A percentile compares a stretch with the other conserved stretches of the same genome.
These are phyloP conservation scores for Polydrusus tereticollis DNA, from an alignment of 2,888 invertebrate genomes.

Conservation along the genomic window DNA sequence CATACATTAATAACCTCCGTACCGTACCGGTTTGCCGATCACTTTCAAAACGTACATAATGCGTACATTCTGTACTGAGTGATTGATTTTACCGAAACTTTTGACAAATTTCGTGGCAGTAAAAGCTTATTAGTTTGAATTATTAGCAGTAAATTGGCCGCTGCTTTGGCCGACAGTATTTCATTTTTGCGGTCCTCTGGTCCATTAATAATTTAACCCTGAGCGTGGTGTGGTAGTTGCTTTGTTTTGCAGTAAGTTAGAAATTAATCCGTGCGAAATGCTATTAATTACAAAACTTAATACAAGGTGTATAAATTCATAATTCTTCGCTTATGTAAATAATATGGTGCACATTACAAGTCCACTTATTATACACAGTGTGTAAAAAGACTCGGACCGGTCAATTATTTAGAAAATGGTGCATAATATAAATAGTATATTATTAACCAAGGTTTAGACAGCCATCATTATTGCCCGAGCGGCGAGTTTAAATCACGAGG, in stretches of 20 bases:
- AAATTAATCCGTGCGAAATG: neutral
- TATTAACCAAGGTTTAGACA: too few species aligned
- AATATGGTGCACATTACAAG: too few species aligned
- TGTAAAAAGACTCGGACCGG: too few species aligned
- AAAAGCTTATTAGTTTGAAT: slow-evolving; percentile 33
- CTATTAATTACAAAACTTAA: neutral
- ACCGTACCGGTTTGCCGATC: slow-evolving; percentile 35
- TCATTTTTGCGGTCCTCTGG: slow-evolving; percentile 24
- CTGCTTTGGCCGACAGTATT: slow-evolving; percentile 13
- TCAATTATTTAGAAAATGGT: too few species aligned
- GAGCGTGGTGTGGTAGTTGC: slow-evolving; percentile 13
- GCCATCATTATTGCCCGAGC: too few species aligned
- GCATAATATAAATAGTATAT: too few species aligned
- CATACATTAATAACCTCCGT: slow-evolving; percentile 34
- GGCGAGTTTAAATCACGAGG: too few species aligned
- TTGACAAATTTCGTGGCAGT: slow-evolving; percentile 35
- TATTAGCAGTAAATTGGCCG: slow-evolving; percentile 24
- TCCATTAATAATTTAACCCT: slow-evolving; percentile 19
- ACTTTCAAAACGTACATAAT: slow-evolving; percentile 42
- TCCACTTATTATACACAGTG: too few species aligned
- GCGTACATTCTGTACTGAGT: slow-evolving; percentile 29
- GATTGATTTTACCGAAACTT: slow-evolving; percentile 42
- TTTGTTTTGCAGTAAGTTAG: slow-evolving; percentile 17
- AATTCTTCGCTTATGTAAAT: too few species aligned
- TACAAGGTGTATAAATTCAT: too few species aligned